Evolutionary conservation across 2,888 invertebrate species (phyloP).

Genomic region (Hydraecia micacea): DNA sequence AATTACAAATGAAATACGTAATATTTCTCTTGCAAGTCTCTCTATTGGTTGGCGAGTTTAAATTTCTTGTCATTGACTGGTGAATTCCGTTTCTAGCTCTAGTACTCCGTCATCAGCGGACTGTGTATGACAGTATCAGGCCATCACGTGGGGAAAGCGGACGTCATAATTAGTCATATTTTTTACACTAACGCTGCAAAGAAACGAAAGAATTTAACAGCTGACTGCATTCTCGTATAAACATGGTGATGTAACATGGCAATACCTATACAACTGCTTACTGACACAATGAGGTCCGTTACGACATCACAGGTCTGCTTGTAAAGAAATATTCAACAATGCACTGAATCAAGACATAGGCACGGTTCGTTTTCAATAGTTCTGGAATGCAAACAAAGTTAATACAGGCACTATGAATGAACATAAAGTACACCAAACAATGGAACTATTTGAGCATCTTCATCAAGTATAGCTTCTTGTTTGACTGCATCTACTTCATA

Average conservation of each 20-base stretch:
- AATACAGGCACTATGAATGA: not conserved
- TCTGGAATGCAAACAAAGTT: slow-evolving; percentile 22
- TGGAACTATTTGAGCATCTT: not conserved
- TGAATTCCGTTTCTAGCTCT: slow-evolving; percentile 47
- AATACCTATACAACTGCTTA: slow-evolving; percentile 53
- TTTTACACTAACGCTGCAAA: slow-evolving; percentile 34
- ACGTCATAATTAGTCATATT: slow-evolving; percentile 59
- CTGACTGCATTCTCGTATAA: slow-evolving; percentile 59
- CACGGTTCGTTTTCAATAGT: slow-evolving; percentile 23
- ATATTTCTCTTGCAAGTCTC: slow-evolving; percentile 39
- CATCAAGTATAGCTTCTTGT: not conserved
- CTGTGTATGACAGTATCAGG: slow-evolving; percentile 54
- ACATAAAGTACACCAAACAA: not conserved
- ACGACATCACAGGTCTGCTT: slow-evolving; percentile 54
- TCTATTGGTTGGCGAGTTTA: slow-evolving; percentile 28
- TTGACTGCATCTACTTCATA: not conserved
- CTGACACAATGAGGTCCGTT: slow-evolving; percentile 65
- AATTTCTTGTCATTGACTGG: slow-evolving; percentile 26
- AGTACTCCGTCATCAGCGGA: slow-evolving; percentile 48
- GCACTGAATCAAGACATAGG: slow-evolving; percentile 45
- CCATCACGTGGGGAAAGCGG: slow-evolving; percentile 47
- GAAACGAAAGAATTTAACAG: slow-evolving; percentile 61
- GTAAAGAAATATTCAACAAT: slow-evolving; percentile 65
- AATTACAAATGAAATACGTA: slow-evolving; percentile 58
- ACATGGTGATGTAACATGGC: slow-evolving; percentile 56